Evolutionary conservation across 2,113 vertebrate species (phyloP).

Genomic region (Cochlearius cochlearius): DNA sequence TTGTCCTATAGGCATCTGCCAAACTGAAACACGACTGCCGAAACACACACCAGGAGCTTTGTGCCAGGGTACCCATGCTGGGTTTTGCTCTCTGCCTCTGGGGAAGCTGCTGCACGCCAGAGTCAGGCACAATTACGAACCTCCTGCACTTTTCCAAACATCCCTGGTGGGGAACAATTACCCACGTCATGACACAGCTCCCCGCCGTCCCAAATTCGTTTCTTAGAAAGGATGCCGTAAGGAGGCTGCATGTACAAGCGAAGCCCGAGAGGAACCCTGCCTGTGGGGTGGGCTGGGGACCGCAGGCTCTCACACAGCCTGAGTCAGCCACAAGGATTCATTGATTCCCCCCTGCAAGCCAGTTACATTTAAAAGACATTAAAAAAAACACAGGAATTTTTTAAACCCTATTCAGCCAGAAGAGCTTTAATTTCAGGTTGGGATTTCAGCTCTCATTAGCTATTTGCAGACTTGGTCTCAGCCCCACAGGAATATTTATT

Average conservation of each 20-base stretch:
- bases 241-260: background rate
- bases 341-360: background rate
- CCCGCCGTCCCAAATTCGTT: fast-evolving
- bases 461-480: background rate
- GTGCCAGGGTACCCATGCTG: background rate
- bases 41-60: background rate
- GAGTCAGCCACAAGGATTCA: background rate
- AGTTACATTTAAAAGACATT: background rate
- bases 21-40: background rate
- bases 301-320: background rate
- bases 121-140: background rate
- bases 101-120: background rate
- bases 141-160: background rate
- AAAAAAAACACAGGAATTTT: background rate
- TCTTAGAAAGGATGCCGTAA: background rate
- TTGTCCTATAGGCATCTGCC: background rate
- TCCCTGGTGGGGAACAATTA: background rate
- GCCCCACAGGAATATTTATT: background rate
- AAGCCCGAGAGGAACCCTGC: background rate
- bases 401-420: background rate
- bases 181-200: background rate
- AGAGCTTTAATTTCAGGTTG: background rate
- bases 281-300: background rate
- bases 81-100: background rate
- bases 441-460: constrained; percentile 7